A percentile compares a stretch with the other conserved stretches of the same genome.
These are phyloP conservation scores for Hirtodrosophila duncani DNA, from an alignment of 2,888 invertebrate genomes.

Conservation along the genomic window DNA sequence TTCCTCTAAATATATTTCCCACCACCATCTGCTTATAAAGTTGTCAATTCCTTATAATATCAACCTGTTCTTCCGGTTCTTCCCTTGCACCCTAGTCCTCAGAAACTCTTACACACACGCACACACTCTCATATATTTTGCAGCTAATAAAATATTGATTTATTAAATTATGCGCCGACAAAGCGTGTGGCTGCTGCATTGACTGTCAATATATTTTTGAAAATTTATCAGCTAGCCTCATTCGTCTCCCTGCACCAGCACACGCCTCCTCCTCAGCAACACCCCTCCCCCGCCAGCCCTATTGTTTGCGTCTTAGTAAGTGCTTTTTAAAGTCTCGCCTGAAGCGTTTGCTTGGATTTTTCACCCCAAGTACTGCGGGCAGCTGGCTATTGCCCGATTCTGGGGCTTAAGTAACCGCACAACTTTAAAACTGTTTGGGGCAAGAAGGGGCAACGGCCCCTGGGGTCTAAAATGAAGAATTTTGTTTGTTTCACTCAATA, in stretches of 20 bases:
- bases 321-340: conserved; percentile 69
- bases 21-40: no score
- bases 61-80: not conserved
- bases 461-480: conserved; percentile 7
- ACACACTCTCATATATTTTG: conserved; percentile 35
- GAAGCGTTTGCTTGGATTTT: conserved; percentile 63
- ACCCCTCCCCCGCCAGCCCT: conserved; percentile 1
- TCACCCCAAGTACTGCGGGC: conserved; percentile 49
- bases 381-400: conserved; percentile 39
- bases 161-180: conserved; percentile 58
- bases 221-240: conserved; percentile 53
- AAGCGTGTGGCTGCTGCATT: conserved; percentile 21
- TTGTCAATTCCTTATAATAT: not conserved
- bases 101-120: conserved; percentile 7
- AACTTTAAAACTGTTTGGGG: conserved; percentile 65
- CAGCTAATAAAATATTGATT: conserved; percentile 72
- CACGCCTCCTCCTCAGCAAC: not conserved
- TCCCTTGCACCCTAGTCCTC: not conserved
- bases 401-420: conserved; percentile 58
- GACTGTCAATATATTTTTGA: conserved; percentile 65
- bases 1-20: no score
- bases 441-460: not conserved
- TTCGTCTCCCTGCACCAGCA: conserved; percentile 11
- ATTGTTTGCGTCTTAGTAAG: conserved; percentile 53
- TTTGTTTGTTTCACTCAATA: conserved; percentile 67